Conservation (phyloP, 2,888 invertebrate genomes). For the Dasypolia templi region DNA sequence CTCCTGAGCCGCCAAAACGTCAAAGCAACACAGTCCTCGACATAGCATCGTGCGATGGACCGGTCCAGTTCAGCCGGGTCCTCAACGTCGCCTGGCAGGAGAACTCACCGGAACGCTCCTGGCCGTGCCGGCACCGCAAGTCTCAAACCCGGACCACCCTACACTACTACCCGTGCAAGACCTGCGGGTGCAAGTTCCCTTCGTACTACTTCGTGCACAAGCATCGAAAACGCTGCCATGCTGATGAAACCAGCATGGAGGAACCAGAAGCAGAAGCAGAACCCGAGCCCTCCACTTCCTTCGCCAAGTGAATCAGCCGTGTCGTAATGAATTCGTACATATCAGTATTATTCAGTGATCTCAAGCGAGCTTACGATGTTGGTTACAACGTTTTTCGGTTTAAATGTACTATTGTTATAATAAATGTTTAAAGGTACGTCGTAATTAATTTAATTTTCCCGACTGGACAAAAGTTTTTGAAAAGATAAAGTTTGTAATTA, state of each 20-base stretch:
- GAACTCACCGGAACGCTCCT: constrained; percentile 91
- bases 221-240: constrained; percentile 96
- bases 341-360: constrained; percentile 77
- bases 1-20: constrained; percentile 74
- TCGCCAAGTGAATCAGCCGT: constrained; percentile 72
- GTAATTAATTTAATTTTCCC: constrained; percentile 59
- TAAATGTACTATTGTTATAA: constrained; percentile 70
- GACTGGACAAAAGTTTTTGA: constrained; percentile 34
- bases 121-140: constrained; percentile 96
- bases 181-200: constrained; percentile 97
- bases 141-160: constrained; percentile 92
- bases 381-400: constrained; percentile 67
- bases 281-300: constrained; percentile 63
- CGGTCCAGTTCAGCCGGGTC: constrained; percentile 95
- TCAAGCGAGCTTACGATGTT: constrained; percentile 74
- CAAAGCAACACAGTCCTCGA: constrained; percentile 92
- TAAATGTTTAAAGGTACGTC: constrained; percentile 66
- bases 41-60: constrained; percentile 97
- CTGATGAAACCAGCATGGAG: constrained; percentile 87
- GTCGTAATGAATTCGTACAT: constrained; percentile 74
- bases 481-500: constrained; percentile 68
- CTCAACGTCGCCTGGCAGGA: constrained; percentile 94
- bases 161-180: constrained; percentile 98
- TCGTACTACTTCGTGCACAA: constrained; percentile 98
- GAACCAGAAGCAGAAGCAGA: constrained; percentile 51